A percentile compares a stretch with the other conserved stretches of the same genome.
Conservation (phyloP, 2,113 vertebrate genomes). For the Sander lucioperca region DNA sequence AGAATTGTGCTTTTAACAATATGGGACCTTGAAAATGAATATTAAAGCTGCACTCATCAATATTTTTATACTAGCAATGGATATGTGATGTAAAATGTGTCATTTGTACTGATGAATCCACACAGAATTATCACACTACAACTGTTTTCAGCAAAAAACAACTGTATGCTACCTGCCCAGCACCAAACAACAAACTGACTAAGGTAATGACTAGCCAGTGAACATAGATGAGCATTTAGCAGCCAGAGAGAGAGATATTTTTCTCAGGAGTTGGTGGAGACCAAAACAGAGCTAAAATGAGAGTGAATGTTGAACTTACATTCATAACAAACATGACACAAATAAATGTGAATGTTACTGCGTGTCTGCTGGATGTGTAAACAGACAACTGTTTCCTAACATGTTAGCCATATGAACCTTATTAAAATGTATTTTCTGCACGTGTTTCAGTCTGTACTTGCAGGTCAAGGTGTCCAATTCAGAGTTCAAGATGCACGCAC, state of each 20-base stretch:
- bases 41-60: background rate
- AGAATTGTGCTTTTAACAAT: too few relatives aligned
- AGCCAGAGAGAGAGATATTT: background rate
- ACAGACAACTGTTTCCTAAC: background rate
- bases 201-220: background rate
- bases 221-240: background rate
- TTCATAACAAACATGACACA: background rate
- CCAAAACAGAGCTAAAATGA: background rate
- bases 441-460: constrained; percentile 34
- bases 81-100: background rate
- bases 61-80: background rate
- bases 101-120: background rate
- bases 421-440: background rate
- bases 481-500: constrained; percentile 60
- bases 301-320: background rate
- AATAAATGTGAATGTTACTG: too few relatives aligned
- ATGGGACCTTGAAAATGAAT: background rate
- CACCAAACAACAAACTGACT: background rate
- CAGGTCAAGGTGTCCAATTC: constrained; percentile 50
- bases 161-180: background rate
- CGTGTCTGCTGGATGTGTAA: background rate
- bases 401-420: background rate
- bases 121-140: background rate
- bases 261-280: background rate
- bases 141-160: background rate